Percentiles rank a stretch among this genome's conserved stretches.
Conservation (phyloP, 2,888 invertebrate genomes). For the Neoitamus cyanurus region DNA sequence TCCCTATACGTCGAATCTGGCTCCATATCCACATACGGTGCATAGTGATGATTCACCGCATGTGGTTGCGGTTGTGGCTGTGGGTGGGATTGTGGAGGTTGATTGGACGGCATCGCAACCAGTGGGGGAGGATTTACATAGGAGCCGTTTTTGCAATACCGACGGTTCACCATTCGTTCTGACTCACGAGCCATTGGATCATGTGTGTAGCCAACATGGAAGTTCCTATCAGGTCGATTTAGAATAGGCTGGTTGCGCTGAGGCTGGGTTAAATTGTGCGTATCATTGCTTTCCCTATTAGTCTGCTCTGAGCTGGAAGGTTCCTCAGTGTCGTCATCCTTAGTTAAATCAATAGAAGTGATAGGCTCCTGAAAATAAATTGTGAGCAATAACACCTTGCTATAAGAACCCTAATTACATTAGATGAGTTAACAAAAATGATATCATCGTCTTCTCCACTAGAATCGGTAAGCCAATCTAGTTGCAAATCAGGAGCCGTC, state of each 20-base stretch:
- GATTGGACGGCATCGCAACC: slow-evolving; percentile 17
- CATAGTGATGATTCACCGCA: not conserved
- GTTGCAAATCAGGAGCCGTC: slow-evolving; percentile 78
- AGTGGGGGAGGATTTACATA: slow-evolving; percentile 18
- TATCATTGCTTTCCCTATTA: not conserved
- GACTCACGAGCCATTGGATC: not conserved
- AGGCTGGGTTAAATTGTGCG: not conserved
- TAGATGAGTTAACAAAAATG: slow-evolving; percentile 65
- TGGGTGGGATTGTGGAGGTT: slow-evolving; percentile 13
- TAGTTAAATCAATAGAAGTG: slow-evolving; percentile 70
- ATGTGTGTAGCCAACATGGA: not conserved
- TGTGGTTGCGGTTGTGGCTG: slow-evolving; percentile 21
- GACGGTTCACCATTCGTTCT: not conserved
- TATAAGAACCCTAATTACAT: slow-evolving; percentile 43
- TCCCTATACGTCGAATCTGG: slow-evolving; percentile 42
- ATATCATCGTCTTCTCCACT: slow-evolving; percentile 74
- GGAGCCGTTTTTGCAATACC: not conserved
- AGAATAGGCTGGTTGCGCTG: not conserved
- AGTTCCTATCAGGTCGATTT: slow-evolving; percentile 25
- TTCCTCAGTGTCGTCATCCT: slow-evolving; percentile 67
- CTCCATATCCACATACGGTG: slow-evolving; percentile 21
- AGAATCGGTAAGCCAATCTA: slow-evolving; percentile 78
- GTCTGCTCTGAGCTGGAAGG: slow-evolving; percentile 13
- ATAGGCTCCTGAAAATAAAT: slow-evolving; percentile 66
- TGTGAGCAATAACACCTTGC: not conserved